phyloP scores from a whole-genome alignment of 35 echinoderm and acorn worm genomes.

The Nesometra sesokonis region DNA sequence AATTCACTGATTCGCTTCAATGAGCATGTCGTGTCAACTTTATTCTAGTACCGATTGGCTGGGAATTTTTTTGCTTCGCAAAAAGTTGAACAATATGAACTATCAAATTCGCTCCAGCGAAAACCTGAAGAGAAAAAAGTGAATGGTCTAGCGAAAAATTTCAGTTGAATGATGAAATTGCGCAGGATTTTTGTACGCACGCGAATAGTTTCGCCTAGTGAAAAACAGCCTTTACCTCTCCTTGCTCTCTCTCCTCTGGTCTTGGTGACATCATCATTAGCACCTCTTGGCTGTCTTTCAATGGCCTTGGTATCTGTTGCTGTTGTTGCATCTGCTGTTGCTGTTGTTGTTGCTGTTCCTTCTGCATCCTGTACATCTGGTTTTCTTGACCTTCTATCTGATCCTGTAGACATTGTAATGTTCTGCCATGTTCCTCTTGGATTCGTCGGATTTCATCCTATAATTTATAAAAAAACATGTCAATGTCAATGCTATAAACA shows the following conservation, averaged over 20 bases:
- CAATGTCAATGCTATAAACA: no score
- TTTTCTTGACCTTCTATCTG: conserved; percentile 79
- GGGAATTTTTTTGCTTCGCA: no score
- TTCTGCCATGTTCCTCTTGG: conserved; percentile 61
- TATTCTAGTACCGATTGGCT: no score
- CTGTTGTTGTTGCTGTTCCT: conserved; percentile 50
- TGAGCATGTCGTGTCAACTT: no score
- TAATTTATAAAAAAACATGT: neutral
- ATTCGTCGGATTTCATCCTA: conserved; percentile 72
- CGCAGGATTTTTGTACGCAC: no score
- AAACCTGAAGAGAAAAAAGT: no score
- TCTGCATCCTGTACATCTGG: conserved; percentile 64
- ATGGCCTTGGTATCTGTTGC: neutral
- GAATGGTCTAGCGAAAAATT: no score
- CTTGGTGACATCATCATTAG: conserved; percentile 9
- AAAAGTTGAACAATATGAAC: no score
- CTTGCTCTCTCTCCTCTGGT: conserved; percentile 70
- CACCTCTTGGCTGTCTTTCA: conserved; percentile 11
- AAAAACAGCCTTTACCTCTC: conserved; percentile 52
- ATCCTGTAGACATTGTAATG: conserved; percentile 49
- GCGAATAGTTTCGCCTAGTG: no score
- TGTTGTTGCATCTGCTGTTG: conserved; percentile 23
- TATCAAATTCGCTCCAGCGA: no score
- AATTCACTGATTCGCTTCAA: no score
- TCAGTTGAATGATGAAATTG: no score